Evolutionary conservation across 1,140 invertebrate species (phyloP).

Genomic region (Araneus ventricosus): DNA sequence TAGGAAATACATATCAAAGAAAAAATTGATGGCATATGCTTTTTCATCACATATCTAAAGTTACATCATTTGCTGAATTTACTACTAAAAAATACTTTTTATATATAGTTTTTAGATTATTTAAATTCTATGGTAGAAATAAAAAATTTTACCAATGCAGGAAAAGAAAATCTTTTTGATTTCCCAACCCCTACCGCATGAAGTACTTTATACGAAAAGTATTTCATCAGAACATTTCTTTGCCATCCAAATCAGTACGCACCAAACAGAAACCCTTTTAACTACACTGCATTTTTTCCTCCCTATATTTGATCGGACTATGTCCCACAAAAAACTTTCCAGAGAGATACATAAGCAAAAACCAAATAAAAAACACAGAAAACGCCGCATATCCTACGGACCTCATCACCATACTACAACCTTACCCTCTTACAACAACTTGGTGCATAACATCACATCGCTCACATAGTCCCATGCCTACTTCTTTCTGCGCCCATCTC

Average conservation of each 20-base stretch:
- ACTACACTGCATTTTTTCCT: neutral
- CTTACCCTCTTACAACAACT: constrained; percentile 38
- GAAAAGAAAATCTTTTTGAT: neutral
- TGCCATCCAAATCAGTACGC: neutral
- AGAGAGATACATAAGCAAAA: neutral
- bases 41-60: too few species aligned
- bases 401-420: constrained; percentile 58
- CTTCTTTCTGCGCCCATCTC: neutral
- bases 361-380: neutral
- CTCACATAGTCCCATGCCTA: neutral
- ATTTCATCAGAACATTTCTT: neutral
- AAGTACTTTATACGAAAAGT: neutral
- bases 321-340: neutral
- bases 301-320: neutral
- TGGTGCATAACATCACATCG: constrained; percentile 16
- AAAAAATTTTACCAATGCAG: neutral
- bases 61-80: too few species aligned
- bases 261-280: neutral
- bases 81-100: too few species aligned
- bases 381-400: neutral
- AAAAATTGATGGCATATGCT: too few species aligned
- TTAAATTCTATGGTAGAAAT: neutral
- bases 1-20: too few species aligned
- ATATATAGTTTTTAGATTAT: too few species aligned
- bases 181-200: too few species aligned